A percentile compares a stretch with the other conserved stretches of the same genome.
These are phyloP conservation scores for Sipha maydis DNA, from an alignment of 2,888 invertebrate species.

Conservation along the genomic window DNA sequence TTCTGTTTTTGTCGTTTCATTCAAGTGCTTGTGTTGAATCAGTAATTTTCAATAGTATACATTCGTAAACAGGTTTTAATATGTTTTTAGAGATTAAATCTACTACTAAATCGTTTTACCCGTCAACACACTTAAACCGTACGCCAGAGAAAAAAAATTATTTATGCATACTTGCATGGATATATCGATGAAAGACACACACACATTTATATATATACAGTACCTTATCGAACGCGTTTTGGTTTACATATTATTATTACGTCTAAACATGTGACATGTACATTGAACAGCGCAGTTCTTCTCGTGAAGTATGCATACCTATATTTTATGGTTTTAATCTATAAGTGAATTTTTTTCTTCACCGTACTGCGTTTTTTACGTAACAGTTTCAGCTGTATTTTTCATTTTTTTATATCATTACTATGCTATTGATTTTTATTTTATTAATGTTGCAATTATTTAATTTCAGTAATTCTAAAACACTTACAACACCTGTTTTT, in stretches of 20 bases:
- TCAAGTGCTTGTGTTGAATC: slow-evolving; percentile 27
- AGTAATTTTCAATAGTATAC: slow-evolving; percentile 26
- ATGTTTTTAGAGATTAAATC: slow-evolving; percentile 46
- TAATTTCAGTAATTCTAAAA: too few species aligned
- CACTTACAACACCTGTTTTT: too few species aligned
- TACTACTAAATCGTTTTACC: slow-evolving; percentile 47
- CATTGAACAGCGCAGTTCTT: neutral
- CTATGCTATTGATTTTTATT: too few species aligned
- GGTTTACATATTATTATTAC: slow-evolving; percentile 23
- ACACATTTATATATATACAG: neutral
- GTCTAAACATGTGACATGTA: neutral
- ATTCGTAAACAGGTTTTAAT: slow-evolving; percentile 39
- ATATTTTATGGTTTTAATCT: neutral
- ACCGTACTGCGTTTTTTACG: too few species aligned
- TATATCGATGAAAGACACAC: slow-evolving; percentile 12
- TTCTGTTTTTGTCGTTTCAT: slow-evolving; percentile 33
- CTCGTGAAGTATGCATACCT: neutral
- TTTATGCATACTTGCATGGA: slow-evolving; percentile 16
- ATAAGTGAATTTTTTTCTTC: too few species aligned
- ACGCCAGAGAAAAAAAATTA: slow-evolving; percentile 14
- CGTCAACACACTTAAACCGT: slow-evolving; percentile 22
- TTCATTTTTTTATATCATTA: too few species aligned
- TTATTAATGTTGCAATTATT: too few species aligned
- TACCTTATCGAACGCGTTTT: neutral
- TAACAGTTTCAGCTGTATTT: too few species aligned